Evolutionary conservation across 30 jellyfish, hydroid and myxozoan species (phyloP).

Genomic region (Catostylus mosaicus): DNA sequence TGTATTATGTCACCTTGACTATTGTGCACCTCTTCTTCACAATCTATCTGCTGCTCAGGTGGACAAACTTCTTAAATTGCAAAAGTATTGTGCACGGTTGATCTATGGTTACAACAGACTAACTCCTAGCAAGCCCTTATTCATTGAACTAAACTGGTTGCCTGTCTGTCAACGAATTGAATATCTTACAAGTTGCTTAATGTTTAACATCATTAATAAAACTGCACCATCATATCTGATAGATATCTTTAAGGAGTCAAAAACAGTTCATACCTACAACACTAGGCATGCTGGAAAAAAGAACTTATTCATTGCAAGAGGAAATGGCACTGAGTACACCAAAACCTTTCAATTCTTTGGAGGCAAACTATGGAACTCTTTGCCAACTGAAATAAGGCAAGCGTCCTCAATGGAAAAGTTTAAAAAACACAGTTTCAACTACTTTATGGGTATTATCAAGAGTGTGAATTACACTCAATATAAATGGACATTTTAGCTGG

Average conservation of each 20-base stretch:
- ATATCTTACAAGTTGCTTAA: conserved; percentile 15
- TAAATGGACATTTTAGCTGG: too few species aligned
- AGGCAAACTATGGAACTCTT: conserved; percentile 16
- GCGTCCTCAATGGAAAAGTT: too few species aligned
- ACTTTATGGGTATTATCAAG: too few species aligned
- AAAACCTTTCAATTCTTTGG: conserved; percentile 13
- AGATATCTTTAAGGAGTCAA: conserved; percentile 20
- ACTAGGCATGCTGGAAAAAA: conserved; percentile 13
- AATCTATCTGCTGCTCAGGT: conserved; percentile 30
- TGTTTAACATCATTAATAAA: conserved; percentile 43
- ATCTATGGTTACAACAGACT: conserved; percentile 16
- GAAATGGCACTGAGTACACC: conserved; percentile 30
- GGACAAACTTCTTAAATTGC: conserved; percentile 2
- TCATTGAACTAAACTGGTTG: conserved; percentile 37
- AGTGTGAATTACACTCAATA: too few species aligned
- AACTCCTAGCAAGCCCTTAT: conserved; percentile 34
- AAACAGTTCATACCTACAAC: conserved; percentile 10
- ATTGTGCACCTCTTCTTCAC: conserved; percentile 51
- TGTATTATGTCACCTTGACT: conserved; percentile 53
- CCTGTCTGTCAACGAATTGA: conserved; percentile 45
- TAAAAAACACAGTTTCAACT: too few species aligned
- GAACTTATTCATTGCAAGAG: conserved; percentile 31
- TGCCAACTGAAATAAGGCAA: too few species aligned
- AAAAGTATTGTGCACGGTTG: conserved; percentile 11
- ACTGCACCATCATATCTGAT: conserved; percentile 39